Evolutionary conservation across 2,888 invertebrate species (phyloP).

Genomic region (Drosophila percnosoma): DNA sequence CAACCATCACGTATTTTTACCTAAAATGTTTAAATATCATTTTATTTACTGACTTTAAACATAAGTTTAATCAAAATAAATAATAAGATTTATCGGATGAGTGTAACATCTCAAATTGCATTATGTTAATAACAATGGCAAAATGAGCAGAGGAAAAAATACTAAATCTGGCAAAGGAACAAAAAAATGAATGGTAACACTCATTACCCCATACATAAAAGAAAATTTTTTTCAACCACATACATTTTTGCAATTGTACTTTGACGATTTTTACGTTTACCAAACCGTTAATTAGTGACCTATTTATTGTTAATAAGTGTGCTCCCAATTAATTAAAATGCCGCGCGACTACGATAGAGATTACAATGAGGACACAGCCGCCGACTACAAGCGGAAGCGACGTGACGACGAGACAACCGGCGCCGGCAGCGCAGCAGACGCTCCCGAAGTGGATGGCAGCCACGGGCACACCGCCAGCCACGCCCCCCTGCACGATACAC

Average conservation of each 20-base stretch:
- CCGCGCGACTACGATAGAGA: constrained; percentile 84
- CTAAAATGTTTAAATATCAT: not conserved
- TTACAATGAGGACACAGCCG: constrained; percentile 82
- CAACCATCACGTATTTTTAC: not conserved
- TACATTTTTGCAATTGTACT: constrained; percentile 41
- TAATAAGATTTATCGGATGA: not conserved
- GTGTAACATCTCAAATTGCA: not conserved
- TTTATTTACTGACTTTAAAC: not conserved
- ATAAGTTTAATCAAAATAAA: not conserved
- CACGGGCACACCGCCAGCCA: constrained; percentile 68
- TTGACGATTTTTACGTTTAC: constrained; percentile 30
- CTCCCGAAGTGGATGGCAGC: constrained; percentile 69
- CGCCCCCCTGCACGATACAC: constrained; percentile 77
- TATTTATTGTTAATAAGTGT: constrained; percentile 8
- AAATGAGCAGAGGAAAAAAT: not conserved
- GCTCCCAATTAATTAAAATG: constrained; percentile 61
- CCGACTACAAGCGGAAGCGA: constrained; percentile 83
- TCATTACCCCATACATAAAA: constrained; percentile 58
- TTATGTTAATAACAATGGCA: not conserved
- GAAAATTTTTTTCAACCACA: constrained; percentile 51
- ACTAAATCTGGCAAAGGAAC: not conserved
- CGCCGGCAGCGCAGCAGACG: constrained; percentile 61
- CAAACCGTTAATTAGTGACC: constrained; percentile 13
- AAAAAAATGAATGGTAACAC: constrained; percentile 23
- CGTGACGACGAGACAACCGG: constrained; percentile 81